These are phyloP conservation scores for Pardosa pseudoannulata DNA, from an alignment of 2,888 invertebrate genomes.

Conservation along the genomic window DNA sequence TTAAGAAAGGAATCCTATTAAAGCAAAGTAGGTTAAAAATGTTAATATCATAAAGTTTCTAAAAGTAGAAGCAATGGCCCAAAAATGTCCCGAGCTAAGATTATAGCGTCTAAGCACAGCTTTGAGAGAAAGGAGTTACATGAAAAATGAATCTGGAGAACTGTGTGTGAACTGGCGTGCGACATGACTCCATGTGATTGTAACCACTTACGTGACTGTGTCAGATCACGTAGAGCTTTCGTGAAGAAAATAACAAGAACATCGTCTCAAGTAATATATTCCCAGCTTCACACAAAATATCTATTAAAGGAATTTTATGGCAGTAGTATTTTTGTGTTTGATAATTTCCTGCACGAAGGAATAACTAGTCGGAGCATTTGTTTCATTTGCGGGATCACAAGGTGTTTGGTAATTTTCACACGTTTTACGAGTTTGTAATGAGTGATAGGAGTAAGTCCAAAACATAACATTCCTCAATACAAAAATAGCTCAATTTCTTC, in stretches of 20 bases:
- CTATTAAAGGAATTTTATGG: neutral
- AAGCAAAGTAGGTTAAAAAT: too few relatives aligned
- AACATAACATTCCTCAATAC: too few relatives aligned
- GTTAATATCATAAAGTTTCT: too few relatives aligned
- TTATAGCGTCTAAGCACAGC: too few relatives aligned
- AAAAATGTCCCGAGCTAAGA: too few relatives aligned
- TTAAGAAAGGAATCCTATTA: too few relatives aligned
- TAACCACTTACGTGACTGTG: slow-evolving; percentile 10
- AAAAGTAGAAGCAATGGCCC: too few relatives aligned
- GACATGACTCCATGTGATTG: neutral
- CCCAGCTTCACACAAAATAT: neutral
- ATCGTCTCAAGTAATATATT: neutral
- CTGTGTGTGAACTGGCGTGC: slow-evolving; percentile 16
- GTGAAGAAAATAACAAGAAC: slow-evolving; percentile 4
- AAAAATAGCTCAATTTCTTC: too few relatives aligned
- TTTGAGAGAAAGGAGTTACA: neutral
- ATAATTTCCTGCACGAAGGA: neutral
- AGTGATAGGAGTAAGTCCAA: too few relatives aligned
- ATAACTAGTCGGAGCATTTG: neutral
- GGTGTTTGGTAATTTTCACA: neutral
- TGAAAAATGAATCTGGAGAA: neutral
- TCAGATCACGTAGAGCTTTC: neutral
- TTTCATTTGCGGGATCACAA: neutral
- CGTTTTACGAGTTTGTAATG: neutral
- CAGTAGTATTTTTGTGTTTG: neutral